Conservation (phyloP, 1,140 invertebrate genomes). For the Platyscapa corneri region DNA sequence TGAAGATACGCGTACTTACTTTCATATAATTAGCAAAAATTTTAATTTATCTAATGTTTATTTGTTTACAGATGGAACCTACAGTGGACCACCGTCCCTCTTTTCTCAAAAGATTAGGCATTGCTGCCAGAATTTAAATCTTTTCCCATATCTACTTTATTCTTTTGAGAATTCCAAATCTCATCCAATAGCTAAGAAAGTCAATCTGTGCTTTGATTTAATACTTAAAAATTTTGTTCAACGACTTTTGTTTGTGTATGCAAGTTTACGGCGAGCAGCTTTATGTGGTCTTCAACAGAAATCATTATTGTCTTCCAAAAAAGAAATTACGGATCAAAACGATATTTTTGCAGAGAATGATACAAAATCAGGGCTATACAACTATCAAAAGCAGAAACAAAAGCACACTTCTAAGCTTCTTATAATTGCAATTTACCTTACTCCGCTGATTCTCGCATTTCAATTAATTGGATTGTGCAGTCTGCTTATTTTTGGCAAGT, state of each 20-base stretch:
- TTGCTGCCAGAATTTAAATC: constrained; percentile 71
- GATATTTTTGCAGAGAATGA: neutral
- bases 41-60: constrained; percentile 18
- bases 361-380: constrained; percentile 29
- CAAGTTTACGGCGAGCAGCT: constrained; percentile 54
- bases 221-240: constrained; percentile 60
- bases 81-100: constrained; percentile 66
- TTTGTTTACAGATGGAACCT: constrained; percentile 65
- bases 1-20: neutral
- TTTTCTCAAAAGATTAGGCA: constrained; percentile 72
- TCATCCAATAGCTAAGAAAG: constrained; percentile 63
- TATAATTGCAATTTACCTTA: constrained; percentile 63
- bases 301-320: constrained; percentile 26
- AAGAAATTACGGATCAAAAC: constrained; percentile 3
- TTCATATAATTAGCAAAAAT: neutral
- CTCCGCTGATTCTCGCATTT: constrained; percentile 62
- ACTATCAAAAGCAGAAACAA: constrained; percentile 54
- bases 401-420: constrained; percentile 55
- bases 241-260: constrained; percentile 62
- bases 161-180: constrained; percentile 69
- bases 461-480: constrained; percentile 62
- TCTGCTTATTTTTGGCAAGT: constrained; percentile 63
- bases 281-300: constrained; percentile 49
- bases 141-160: constrained; percentile 70
- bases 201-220: constrained; percentile 62